Base-by-base conservation (phyloP, 1,140 invertebrate species). In the Drosophila suzukii region DNA sequence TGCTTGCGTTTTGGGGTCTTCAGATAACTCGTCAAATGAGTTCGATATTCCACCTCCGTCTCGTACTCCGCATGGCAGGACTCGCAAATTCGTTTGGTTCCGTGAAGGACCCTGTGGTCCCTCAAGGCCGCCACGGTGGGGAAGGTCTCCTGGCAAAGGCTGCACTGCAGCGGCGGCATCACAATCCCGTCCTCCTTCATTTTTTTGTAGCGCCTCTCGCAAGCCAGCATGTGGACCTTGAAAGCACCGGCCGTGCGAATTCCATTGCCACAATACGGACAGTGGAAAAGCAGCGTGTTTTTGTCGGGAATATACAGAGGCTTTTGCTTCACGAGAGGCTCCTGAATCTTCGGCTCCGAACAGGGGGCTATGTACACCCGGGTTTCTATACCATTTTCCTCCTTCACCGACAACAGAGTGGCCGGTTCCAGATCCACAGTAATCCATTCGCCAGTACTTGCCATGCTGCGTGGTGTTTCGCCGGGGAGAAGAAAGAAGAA, bases 361-460 rank as follows among this genome's bases (percentile, higher is more conserved):
- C 63, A 15, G 6, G 65, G 65, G 3, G 61, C 24, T n/a, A 68
- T 30, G 6, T 54, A 66, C 34, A 63, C 41, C 24, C 36, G 20
- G 32, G 65, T 68, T 5, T 46, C 10, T 1, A 68, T 27, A 10
- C 65, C 65, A 6, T 68, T 66, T 10, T 68, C 61, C 13, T 46
- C 61, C 3, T 38, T 53, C 15, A 30, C 47, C 32, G 65, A 68
- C n/a, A 68, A 12, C 20, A 68, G 15, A 15, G 50, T 51, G 5
- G 38, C 65, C 11, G 32, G 13, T n/a, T 68, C 38, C 24, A 38
- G 6, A 10, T 66, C 61, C 61, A 20, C 12, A 0, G 12, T 13
- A 66, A 53, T 15, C 47, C 20, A 36, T 6, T 43, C 10, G 0
- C 12, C 13, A 20, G 10, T 38, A 30, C 47, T 68, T 30, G 61